Evolutionary conservation across 2,888 invertebrate genomes (phyloP).

Genomic region (Philopedon plagiatum): DNA sequence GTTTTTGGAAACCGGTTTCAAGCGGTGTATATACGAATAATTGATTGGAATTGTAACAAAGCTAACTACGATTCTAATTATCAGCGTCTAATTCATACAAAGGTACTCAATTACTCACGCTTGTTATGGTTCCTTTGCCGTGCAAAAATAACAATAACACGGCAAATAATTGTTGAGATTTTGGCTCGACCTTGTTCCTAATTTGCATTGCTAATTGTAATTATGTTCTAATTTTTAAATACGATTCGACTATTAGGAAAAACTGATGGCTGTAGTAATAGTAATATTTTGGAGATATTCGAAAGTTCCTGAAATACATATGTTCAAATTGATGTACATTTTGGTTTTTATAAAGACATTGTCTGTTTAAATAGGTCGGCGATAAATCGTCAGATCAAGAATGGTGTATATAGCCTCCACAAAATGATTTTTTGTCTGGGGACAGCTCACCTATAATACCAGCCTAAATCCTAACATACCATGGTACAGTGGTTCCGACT

Average conservation of each 20-base stretch:
- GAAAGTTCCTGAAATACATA: too few relatives aligned
- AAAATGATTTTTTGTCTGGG: too few relatives aligned
- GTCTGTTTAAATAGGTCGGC: too few relatives aligned
- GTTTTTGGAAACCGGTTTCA: background rate
- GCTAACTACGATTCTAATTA: background rate
- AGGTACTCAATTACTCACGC: background rate
- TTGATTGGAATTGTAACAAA: background rate
- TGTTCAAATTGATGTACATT: too few relatives aligned
- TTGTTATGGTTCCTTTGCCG: background rate
- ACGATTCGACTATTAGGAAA: background rate
- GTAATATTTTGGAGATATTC: too few relatives aligned
- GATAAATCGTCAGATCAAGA: too few relatives aligned
- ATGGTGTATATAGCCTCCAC: too few relatives aligned
- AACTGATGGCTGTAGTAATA: background rate
- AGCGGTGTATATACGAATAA: too few relatives aligned
- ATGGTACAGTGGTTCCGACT: too few relatives aligned
- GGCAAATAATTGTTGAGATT: conserved; percentile 19
- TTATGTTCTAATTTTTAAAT: conserved; percentile 15
- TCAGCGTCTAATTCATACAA: background rate
- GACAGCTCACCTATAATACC: too few relatives aligned
- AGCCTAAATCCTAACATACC: too few relatives aligned
- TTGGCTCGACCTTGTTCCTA: conserved; percentile 31
- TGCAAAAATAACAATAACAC: conserved; percentile 22
- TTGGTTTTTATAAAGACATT: too few relatives aligned
- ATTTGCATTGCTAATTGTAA: conserved; percentile 29